Percentiles rank a stretch among this genome's conserved stretches.
Evolutionary conservation across 2,888 invertebrate species (phyloP).

Genomic region (Pharmacophagus antenor): DNA sequence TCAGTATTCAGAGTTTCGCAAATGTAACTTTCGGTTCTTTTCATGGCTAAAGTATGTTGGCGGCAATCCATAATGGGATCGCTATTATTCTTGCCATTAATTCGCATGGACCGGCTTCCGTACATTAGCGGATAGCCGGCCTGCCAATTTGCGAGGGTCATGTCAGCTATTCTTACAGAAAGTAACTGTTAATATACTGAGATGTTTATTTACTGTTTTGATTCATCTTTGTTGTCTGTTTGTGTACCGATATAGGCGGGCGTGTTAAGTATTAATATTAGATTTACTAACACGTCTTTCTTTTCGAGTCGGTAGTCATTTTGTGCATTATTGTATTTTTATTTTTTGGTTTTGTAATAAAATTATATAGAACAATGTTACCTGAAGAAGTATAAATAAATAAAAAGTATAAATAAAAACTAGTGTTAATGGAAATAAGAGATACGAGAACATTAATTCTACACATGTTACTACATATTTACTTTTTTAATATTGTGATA

Average conservation of each 20-base stretch:
- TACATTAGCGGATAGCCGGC: conserved; percentile 75
- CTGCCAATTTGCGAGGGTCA: conserved; percentile 72
- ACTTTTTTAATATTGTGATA: too few species aligned
- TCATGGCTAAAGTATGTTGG: conserved; percentile 82
- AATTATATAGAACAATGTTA: too few species aligned
- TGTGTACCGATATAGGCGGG: neutral
- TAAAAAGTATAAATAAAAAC: too few species aligned
- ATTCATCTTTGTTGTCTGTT: neutral
- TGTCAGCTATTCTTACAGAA: conserved; percentile 37
- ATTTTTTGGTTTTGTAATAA: too few species aligned
- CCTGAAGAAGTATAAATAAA: too few species aligned
- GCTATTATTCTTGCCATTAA: conserved; percentile 82
- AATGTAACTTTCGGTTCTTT: conserved; percentile 82
- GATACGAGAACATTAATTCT: too few species aligned
- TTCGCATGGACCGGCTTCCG: conserved; percentile 78
- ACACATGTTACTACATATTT: too few species aligned
- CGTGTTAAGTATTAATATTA: neutral
- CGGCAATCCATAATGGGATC: conserved; percentile 82
- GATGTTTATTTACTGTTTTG: conserved; percentile 10
- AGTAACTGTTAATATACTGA: conserved; percentile 5
- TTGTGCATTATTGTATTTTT: too few species aligned
- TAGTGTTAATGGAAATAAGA: too few species aligned
- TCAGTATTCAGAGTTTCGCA: conserved; percentile 81
- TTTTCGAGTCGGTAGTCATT: too few species aligned
- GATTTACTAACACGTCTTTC: too few species aligned